Evolutionary conservation across 2,113 vertebrate species (phyloP), one percentile per base, ranked within the genome.

Genomic region (Zosterops borbonicus): DNA sequence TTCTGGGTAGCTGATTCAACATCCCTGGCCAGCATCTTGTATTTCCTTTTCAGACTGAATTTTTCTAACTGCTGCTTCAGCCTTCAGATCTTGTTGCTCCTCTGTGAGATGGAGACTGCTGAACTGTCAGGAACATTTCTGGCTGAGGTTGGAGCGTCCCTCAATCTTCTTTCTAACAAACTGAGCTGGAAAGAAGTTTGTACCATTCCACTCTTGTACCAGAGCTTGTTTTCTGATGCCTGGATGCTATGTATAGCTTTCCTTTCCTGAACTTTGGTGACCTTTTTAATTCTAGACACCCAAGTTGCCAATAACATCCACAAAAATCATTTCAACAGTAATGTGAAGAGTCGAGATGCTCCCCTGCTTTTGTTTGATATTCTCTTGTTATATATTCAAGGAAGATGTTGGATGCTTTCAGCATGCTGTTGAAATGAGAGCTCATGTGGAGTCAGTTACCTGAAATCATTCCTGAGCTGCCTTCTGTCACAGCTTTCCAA

Each of bases 321-420:
- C 4, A 84, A 65, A 35, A 81, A 84, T 89, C 0, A 67, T 87
- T 83, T 88, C 42, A 90, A 41, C 35, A 47, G 25, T n/a, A 83
- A 62, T 0, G 0, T 62, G 83, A 94, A 83, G 68, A 81, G 14
- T 20, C 0, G 0, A 91, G 69, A 68, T 49, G 22, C 22, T 91
- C 27, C 22, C 29, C 64, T 93, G 58, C 33, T 82, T 92, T 74
- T 84, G 64, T 93, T 84, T 92, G 22, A 84, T 73, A 79, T 56
- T 92, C 58, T 89, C 16, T 60, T 58, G 46, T 89, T 89, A 91
- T n/a, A 53, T 65, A 89, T 90, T 90, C 92, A 80, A 79, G 85
- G 22, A 92, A 94, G 67, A 75, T 39, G 28, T 69, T 62, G 74
- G 63, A 63, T 83, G 59, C 71, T 93, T 93, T 90, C 79, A 88